A percentile compares a stretch with the other conserved stretches of the same genome.
phyloP scores from a whole-genome alignment of 2,113 vertebrate species.

The Microtus montanus region DNA sequence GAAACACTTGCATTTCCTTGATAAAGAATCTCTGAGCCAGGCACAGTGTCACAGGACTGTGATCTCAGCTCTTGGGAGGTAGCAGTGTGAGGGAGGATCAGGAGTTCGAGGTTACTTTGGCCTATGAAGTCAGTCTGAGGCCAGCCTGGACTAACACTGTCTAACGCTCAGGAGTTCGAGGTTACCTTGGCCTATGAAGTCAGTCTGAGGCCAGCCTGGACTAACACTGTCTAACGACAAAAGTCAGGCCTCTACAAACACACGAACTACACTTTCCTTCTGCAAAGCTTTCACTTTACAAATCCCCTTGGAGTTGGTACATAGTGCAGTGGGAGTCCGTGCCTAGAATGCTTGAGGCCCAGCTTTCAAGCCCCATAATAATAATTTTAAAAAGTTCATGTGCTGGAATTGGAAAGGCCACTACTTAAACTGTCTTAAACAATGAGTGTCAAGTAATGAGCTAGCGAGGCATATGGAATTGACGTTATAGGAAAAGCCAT shows the following conservation, averaged over 20 bases:
- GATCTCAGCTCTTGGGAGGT: not conserved
- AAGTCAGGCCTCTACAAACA: not conserved
- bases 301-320: not conserved
- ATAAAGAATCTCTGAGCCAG: constrained; percentile 35
- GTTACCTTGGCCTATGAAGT: not conserved
- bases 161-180: not conserved
- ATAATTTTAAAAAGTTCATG: not conserved
- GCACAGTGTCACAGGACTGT: not conserved
- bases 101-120: not conserved
- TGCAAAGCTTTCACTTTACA: not conserved
- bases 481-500: not conserved
- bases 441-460: not conserved
- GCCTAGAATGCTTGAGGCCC: not conserved
- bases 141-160: not conserved
- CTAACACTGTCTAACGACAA: not conserved
- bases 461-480: not conserved
- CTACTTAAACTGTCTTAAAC: not conserved
- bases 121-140: not conserved
- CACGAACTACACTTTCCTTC: not conserved
- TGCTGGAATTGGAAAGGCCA: not conserved
- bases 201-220: not conserved
- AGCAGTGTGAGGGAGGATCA: not conserved
- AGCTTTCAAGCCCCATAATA: not conserved
- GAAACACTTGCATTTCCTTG: constrained; percentile 7
- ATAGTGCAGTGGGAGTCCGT: not conserved